Base-by-base conservation (phyloP, 2,888 invertebrate genomes). In the Microchrysa polita region DNA sequence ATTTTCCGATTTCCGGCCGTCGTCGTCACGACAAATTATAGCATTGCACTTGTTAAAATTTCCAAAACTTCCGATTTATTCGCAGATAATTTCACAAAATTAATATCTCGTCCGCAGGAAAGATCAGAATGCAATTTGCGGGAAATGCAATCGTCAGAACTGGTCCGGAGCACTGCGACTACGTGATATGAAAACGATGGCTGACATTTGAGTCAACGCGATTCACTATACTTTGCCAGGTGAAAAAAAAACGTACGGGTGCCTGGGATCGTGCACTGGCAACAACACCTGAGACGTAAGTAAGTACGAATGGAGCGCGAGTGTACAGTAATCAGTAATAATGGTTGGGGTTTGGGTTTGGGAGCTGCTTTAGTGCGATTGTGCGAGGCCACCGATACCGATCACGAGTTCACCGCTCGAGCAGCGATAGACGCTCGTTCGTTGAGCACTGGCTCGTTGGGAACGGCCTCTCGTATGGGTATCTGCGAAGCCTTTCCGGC, bases 381-480 rank as follows among this genome's bases (percentile, higher is more conserved):
- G n/a, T 53, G 55, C 34, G 67, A 16, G 55, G 69, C 55, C 40
- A 5, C 5, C 34, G 67, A 67, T 67, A 7, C 9, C 42, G 69
- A 69, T 55, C 69, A 69, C 69, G 69, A 69, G 57, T 57, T 69
- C 69, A 69, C 57, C 57, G 69, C 55, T 69, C 69, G 69, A 55
- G 42, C 55, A 42, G 27, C 53, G 27, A 27, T 34, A 34, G 53
- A n/a, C 52, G 34, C 52, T 55, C 53, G 52, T 34, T 55, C 16
- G 34, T 10, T 27, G 7, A 16, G 7, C 5, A 14, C 18, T 34
- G n/a, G 65, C 48, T 61, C 0, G 40, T 61, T 61, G 7, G 57
- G 10, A 42, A n/a, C 61, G n/a, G 5, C 42, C 7, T 14, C 16
- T 20, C 48, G n/a, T 48, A 18, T 4, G 65, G n/a, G 44, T 44